Conservation (phyloP, 2,888 invertebrate genomes). For the Sycophila texana region DNA sequence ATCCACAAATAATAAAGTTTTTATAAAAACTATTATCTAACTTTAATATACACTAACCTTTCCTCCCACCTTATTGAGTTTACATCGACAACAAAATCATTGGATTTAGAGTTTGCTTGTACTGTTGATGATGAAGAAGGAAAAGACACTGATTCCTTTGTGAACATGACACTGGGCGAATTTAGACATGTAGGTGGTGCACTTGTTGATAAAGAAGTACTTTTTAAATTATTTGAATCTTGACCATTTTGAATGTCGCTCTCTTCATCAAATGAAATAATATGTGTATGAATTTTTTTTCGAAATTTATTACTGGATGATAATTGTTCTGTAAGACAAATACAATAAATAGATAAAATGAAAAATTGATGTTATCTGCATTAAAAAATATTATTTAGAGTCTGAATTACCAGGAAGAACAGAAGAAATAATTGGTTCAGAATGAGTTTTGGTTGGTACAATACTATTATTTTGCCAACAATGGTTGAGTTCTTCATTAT, state of each 20-base stretch:
- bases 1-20: background rate
- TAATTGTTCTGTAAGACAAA: constrained; percentile 55
- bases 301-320: constrained; percentile 74
- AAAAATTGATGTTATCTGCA: constrained; percentile 9
- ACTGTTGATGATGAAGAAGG: constrained; percentile 68
- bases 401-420: constrained; percentile 78
- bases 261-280: constrained; percentile 84
- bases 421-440: constrained; percentile 85
- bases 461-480: constrained; percentile 76
- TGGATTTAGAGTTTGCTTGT: constrained; percentile 57
- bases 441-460: constrained; percentile 74
- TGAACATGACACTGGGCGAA: constrained; percentile 77
- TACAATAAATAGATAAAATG: background rate
- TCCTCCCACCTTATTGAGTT: constrained; percentile 64
- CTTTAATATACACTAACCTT: constrained; percentile 53
- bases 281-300: constrained; percentile 80
- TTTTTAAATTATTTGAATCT: background rate
- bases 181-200: constrained; percentile 81
- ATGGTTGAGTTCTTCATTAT: constrained; percentile 88
- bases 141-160: constrained; percentile 72
- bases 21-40: background rate
- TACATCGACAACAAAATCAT: constrained; percentile 59
- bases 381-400: background rate
- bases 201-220: constrained; percentile 76
- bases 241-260: constrained; percentile 67